Percentiles rank a stretch among this genome's conserved stretches.
phyloP scores from a whole-genome alignment of 2,797 vertebrate genomes.

The Ctenopoma kingsleyae region DNA sequence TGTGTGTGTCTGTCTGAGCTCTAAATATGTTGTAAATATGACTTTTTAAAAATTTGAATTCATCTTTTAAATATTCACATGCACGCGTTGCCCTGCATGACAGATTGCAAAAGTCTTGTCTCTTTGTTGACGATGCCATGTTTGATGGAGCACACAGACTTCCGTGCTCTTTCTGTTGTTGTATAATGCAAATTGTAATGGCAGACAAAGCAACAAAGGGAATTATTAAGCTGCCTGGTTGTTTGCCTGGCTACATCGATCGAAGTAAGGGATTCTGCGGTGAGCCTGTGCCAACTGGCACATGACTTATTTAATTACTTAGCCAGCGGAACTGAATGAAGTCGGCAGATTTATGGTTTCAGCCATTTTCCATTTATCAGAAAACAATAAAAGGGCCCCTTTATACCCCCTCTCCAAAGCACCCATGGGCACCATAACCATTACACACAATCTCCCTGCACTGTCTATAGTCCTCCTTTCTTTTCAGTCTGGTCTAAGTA shows the following conservation, averaged over 20 bases:
- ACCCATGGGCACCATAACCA: constrained; percentile 9
- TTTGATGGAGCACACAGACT: constrained; percentile 27
- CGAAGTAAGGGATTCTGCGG: constrained; percentile 26
- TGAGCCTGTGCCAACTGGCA: constrained; percentile 70
- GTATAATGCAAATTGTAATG: constrained; percentile 54
- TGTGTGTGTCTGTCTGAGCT: not conserved
- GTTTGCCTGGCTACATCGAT: constrained; percentile 48
- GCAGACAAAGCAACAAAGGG: constrained; percentile 63
- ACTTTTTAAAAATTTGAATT: not conserved
- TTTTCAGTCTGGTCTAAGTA: constrained; percentile 10
- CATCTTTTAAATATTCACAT: not conserved
- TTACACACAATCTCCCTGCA: constrained; percentile 13
- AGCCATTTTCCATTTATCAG: constrained; percentile 62
- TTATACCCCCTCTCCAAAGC: constrained; percentile 37
- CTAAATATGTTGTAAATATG: constrained; percentile 18
- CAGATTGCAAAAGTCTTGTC: constrained; percentile 30
- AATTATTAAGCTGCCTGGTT: constrained; percentile 45
- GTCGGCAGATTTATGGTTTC: constrained; percentile 61
- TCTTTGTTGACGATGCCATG: constrained; percentile 23
- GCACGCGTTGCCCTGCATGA: not conserved
- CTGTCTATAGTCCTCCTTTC: constrained; percentile 12
- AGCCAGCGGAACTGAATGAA: constrained; percentile 50
- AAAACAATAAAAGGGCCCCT: constrained; percentile 62
- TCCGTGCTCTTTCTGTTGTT: constrained; percentile 24
- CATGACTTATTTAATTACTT: constrained; percentile 72